Evolutionary conservation across 2,113 vertebrate genomes (phyloP).

Genomic region (Ameiurus melas): DNA sequence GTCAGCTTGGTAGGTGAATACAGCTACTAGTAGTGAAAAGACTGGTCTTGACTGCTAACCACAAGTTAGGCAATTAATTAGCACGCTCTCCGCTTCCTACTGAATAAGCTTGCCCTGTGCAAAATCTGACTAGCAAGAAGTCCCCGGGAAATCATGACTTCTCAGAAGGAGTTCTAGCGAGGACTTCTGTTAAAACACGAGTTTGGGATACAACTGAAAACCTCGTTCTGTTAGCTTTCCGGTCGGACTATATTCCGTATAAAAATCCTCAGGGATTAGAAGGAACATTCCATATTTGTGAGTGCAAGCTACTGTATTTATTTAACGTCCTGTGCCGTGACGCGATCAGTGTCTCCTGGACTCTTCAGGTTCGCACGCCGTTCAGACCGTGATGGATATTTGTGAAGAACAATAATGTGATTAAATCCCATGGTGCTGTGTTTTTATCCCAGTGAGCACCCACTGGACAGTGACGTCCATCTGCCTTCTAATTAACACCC

Average conservation of each 20-base stretch:
- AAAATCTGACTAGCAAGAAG: neutral
- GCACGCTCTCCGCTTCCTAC: neutral
- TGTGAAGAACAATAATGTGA: neutral
- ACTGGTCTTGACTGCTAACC: neutral
- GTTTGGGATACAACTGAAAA: neutral
- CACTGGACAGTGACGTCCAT: too few species aligned
- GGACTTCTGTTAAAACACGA: neutral
- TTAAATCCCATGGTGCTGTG: neutral
- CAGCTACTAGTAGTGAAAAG: neutral
- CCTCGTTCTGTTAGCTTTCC: neutral
- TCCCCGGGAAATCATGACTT: neutral
- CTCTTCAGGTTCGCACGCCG: neutral
- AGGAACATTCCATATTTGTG: neutral
- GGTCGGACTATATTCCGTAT: neutral
- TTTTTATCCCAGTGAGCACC: neutral
- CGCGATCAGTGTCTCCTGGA: neutral
- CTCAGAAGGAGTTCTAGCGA: neutral
- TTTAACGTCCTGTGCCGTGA: neutral
- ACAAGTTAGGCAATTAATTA: neutral
- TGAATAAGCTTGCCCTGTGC: neutral
- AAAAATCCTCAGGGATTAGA: conserved; percentile 20
- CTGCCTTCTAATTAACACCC: neutral
- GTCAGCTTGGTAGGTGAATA: too few species aligned
- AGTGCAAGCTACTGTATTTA: conserved; percentile 28
- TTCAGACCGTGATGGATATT: neutral